A percentile compares a stretch with the other conserved stretches of the same genome.
Conservation (phyloP, 2,888 invertebrate species). For the Aquatica leii region DNA sequence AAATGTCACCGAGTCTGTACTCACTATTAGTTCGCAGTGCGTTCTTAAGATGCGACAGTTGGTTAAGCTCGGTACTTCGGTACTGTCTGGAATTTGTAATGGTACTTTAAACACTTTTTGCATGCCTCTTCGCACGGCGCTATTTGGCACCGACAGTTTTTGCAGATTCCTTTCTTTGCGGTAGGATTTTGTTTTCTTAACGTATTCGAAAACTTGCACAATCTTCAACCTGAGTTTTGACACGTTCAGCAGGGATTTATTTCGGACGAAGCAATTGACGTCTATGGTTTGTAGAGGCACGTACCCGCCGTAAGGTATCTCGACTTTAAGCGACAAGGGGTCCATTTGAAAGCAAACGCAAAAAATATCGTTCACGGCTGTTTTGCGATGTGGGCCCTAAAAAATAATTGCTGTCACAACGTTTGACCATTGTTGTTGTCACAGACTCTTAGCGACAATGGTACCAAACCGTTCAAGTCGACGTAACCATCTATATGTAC, state of each 20-base stretch:
- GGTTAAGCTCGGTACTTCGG: not conserved
- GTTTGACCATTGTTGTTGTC: conserved; percentile 72
- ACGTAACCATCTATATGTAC: not conserved
- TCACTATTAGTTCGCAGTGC: conserved; percentile 14
- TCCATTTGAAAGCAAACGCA: conserved; percentile 8
- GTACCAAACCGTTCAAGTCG: conserved; percentile 9
- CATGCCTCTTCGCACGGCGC: conserved; percentile 1
- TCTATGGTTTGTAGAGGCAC: not conserved
- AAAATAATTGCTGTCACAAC: not conserved
- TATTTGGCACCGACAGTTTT: not conserved
- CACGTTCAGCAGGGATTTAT: conserved; percentile 8
- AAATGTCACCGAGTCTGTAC: not conserved
- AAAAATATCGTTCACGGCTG: conserved; percentile 10
- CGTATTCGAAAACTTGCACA: conserved; percentile 8
- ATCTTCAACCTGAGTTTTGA: conserved; percentile 11
- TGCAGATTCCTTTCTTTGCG: conserved; percentile 6
- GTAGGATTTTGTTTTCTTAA: not conserved
- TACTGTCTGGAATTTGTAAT: conserved; percentile 6
- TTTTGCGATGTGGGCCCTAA: conserved; percentile 1
- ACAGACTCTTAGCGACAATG: not conserved
- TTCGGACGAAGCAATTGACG: conserved; percentile 1
- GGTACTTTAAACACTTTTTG: conserved; percentile 4
- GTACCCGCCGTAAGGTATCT: conserved; percentile 1
- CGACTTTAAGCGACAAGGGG: conserved; percentile 11
- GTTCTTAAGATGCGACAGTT: conserved; percentile 5